phyloP scores from a whole-genome alignment of 2,797 vertebrate genomes.

The Sparidentex hasta region DNA sequence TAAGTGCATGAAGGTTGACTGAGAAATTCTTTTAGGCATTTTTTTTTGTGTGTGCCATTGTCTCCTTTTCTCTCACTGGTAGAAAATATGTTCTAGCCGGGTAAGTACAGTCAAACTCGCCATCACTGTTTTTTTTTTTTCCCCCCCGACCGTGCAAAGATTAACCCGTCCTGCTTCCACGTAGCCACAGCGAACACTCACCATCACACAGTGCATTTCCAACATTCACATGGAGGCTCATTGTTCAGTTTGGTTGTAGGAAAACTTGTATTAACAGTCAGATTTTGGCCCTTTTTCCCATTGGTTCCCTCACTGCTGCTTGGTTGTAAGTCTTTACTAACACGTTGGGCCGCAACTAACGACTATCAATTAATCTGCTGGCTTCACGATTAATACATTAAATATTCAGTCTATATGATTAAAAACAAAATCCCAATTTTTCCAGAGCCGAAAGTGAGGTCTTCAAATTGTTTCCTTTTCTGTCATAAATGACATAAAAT shows the following conservation, averaged over 20 bases:
- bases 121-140: constrained; percentile 40
- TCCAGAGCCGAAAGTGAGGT: too few relatives aligned
- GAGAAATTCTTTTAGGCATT: constrained; percentile 73
- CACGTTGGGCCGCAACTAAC: too few relatives aligned
- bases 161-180: constrained; percentile 39
- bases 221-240: constrained; percentile 26
- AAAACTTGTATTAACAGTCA: neutral
- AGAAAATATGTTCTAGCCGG: constrained; percentile 98
- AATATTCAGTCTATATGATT: too few relatives aligned
- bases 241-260: neutral
- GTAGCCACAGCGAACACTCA: constrained; percentile 22
- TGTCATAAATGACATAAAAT: too few relatives aligned
- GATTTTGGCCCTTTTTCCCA: neutral
- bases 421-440: too few relatives aligned
- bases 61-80: constrained; percentile 89
- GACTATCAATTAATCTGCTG: too few relatives aligned
- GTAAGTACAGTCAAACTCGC: constrained; percentile 89
- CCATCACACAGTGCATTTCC: constrained; percentile 80
- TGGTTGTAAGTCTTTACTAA: too few relatives aligned
- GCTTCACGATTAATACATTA: too few relatives aligned
- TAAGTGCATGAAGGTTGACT: constrained; percentile 63
- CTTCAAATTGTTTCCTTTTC: too few relatives aligned
- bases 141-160: constrained; percentile 29
- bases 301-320: neutral
- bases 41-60: constrained; percentile 80